Percentiles rank a stretch among this genome's conserved stretches.
These are phyloP conservation scores for Alethe castanea DNA, from an alignment of 2,113 vertebrate genomes.

Conservation along the genomic window DNA sequence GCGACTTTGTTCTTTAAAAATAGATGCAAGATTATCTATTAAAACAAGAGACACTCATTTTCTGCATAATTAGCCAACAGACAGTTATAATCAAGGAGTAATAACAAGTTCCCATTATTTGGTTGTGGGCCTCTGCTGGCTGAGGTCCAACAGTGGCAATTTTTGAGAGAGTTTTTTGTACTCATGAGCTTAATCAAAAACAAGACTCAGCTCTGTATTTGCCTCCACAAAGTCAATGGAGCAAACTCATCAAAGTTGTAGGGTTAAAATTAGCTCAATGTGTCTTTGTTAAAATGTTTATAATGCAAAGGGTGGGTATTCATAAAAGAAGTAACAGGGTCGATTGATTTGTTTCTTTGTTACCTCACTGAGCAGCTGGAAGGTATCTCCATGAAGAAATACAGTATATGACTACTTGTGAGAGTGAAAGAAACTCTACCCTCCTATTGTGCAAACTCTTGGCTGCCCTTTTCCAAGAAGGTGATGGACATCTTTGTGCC, in stretches of 20 bases:
- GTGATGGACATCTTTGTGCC: neutral
- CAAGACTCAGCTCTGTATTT: constrained; percentile 47
- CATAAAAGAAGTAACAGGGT: neutral
- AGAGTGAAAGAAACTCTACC: neutral
- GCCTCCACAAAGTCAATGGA: neutral
- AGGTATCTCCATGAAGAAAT: neutral
- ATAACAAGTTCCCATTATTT: constrained; percentile 48
- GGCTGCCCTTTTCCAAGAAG: neutral
- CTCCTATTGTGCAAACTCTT: neutral
- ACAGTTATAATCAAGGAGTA: constrained; percentile 16
- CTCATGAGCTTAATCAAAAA: neutral
- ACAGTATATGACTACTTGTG: neutral
- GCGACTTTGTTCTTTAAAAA: constrained; percentile 8
- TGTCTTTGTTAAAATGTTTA: constrained; percentile 21
- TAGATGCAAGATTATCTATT: neutral
- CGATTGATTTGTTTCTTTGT: neutral
- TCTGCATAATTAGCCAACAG: neutral
- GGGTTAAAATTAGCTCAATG: constrained; percentile 48
- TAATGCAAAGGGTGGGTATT: neutral
- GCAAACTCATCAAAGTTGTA: neutral
- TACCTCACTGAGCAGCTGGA: neutral
- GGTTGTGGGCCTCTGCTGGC: constrained; percentile 21
- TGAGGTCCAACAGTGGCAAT: neutral
- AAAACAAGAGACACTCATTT: neutral
- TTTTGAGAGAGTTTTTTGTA: constrained; percentile 47